Evolutionary conservation across 1,140 invertebrate species (phyloP).

Genomic region (Melitaea cinxia): DNA sequence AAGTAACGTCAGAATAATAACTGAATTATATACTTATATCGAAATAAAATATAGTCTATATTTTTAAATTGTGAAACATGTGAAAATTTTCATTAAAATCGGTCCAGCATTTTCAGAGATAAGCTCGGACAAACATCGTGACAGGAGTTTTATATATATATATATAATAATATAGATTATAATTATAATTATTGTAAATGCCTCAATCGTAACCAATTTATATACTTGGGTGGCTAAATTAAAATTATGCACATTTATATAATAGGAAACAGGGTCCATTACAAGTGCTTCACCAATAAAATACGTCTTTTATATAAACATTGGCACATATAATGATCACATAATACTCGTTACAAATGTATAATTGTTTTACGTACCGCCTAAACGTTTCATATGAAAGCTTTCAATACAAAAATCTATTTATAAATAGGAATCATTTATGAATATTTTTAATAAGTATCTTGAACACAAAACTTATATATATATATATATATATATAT

Average conservation of each 20-base stretch:
- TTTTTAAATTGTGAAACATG: too few relatives aligned
- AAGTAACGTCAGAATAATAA: neutral
- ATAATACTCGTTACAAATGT: slow-evolving; percentile 44
- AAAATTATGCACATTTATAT: neutral
- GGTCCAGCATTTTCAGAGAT: too few relatives aligned
- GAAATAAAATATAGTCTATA: too few relatives aligned
- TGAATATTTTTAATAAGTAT: neutral
- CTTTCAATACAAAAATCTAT: slow-evolving; percentile 34
- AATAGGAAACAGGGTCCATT: slow-evolving; percentile 31
- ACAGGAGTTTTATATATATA: too few relatives aligned
- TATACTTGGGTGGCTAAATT: neutral
- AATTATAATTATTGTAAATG: too few relatives aligned
- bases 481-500: too few relatives aligned
- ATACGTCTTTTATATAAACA: slow-evolving; percentile 61
- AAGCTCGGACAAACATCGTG: too few relatives aligned
- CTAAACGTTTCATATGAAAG: slow-evolving; percentile 52
- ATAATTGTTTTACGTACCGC: slow-evolving; percentile 24
- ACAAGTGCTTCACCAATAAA: slow-evolving; percentile 35
- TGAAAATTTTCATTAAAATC: too few relatives aligned
- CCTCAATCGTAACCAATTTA: neutral
- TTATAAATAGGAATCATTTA: slow-evolving; percentile 28
- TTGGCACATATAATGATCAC: slow-evolving; percentile 73
- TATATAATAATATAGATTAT: too few relatives aligned
- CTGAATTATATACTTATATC: neutral
- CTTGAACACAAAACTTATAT: neutral